Evolutionary conservation across 2,888 invertebrate genomes (phyloP).

Genomic region (Eristalis tenax): DNA sequence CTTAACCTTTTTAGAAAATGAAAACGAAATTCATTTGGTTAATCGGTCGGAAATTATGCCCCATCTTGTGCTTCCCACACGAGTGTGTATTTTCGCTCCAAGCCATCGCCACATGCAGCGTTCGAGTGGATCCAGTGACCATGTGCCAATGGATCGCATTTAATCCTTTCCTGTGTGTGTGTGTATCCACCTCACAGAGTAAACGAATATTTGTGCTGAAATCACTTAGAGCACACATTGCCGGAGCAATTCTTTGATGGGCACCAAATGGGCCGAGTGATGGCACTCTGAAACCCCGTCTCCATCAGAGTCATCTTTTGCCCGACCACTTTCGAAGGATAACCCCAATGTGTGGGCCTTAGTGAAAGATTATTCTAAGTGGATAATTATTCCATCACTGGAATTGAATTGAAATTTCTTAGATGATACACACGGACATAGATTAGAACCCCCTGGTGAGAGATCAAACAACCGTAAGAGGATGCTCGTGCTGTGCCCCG

Average conservation of each 20-base stretch:
- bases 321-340: neutral
- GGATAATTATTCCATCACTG: slow-evolving; percentile 44
- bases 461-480: slow-evolving; percentile 57
- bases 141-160: slow-evolving; percentile 60
- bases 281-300: neutral
- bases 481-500: slow-evolving; percentile 3
- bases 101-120: neutral
- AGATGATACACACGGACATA: neutral
- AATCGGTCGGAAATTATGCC: slow-evolving; percentile 73
- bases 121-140: slow-evolving; percentile 29
- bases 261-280: slow-evolving; percentile 44
- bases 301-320: slow-evolving; percentile 13
- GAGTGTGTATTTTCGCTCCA: neutral
- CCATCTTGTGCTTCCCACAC: slow-evolving; percentile 28
- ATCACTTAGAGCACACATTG: slow-evolving; percentile 54
- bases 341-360: neutral
- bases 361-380: slow-evolving; percentile 22
- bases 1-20: slow-evolving; percentile 70
- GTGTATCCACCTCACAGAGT: slow-evolving; percentile 30
- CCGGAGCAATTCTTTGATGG: slow-evolving; percentile 42
- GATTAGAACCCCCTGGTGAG: slow-evolving; percentile 2
- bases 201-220: slow-evolving; percentile 40
- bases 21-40: slow-evolving; percentile 72
- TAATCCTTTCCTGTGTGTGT: slow-evolving; percentile 35
- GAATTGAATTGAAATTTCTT: slow-evolving; percentile 50